phyloP scores from a whole-genome alignment of 1,140 invertebrate species.

The Lepidurus packardi region DNA sequence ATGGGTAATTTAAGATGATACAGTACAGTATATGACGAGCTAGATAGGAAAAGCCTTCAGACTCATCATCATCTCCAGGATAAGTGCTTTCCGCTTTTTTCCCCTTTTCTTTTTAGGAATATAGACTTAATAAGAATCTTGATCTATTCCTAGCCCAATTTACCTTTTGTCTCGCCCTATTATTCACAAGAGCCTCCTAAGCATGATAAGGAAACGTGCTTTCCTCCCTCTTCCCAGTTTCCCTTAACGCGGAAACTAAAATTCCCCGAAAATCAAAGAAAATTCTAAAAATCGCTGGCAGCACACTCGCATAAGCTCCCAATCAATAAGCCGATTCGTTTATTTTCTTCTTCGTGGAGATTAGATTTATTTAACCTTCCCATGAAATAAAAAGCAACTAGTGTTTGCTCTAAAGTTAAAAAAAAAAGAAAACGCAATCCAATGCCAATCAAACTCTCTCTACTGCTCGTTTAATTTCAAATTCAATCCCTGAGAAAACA shows the following conservation, averaged over 20 bases:
- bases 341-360: too few species aligned
- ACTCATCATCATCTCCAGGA: slow-evolving; percentile 4
- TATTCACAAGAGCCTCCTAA: background rate
- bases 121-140: slow-evolving; percentile 11
- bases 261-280: background rate
- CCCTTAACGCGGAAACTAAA: background rate
- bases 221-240: background rate
- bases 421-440: too few species aligned
- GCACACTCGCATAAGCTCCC: background rate
- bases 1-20: slow-evolving; percentile 19
- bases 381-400: background rate
- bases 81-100: background rate
- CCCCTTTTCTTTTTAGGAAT: background rate
- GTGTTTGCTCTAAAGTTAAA: background rate
- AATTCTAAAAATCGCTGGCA: background rate
- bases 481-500: too few species aligned
- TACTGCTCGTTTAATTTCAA: too few species aligned
- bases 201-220: background rate
- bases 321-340: slow-evolving; percentile 1
- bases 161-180: slow-evolving; percentile 21
- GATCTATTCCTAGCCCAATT: slow-evolving; percentile 19
- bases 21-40: background rate
- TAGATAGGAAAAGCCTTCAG: background rate
- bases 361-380: background rate
- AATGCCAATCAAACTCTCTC: too few species aligned